Conservation (phyloP, 1,140 invertebrate genomes). For the Camponotus pennsylvanicus region DNA sequence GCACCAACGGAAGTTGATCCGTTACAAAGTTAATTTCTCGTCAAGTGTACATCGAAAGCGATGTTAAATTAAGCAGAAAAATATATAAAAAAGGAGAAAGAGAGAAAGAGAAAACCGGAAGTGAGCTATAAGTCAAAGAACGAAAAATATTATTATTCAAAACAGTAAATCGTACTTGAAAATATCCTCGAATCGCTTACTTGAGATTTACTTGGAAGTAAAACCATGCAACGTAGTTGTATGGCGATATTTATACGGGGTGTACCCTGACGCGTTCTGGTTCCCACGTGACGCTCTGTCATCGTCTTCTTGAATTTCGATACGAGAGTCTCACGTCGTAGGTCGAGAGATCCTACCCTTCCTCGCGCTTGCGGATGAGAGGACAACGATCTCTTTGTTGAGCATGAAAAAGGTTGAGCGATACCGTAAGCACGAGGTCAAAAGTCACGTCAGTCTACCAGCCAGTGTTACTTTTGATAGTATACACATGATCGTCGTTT, state of each 20-base stretch:
- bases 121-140: background rate
- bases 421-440: constrained; percentile 49
- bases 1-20: constrained; percentile 67
- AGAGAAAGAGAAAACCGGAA: background rate
- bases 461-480: constrained; percentile 56
- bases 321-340: constrained; percentile 32
- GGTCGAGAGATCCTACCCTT: constrained; percentile 36
- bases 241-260: background rate
- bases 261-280: background rate
- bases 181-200: background rate
- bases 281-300: constrained; percentile 31
- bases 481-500: constrained; percentile 23
- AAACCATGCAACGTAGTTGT: background rate
- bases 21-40: constrained; percentile 46
- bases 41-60: background rate
- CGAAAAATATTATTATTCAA: background rate
- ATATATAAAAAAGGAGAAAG: background rate
- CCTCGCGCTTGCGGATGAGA: constrained; percentile 26
- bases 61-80: too few relatives aligned
- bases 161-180: background rate
- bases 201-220: background rate
- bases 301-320: constrained; percentile 50
- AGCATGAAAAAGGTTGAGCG: constrained; percentile 50
- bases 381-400: constrained; percentile 60
- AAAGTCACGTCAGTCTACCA: constrained; percentile 52